Evolutionary conservation across 2,113 vertebrate species (phyloP), one percentile per base, ranked within the genome.

Genomic region (Merops nubicus): DNA sequence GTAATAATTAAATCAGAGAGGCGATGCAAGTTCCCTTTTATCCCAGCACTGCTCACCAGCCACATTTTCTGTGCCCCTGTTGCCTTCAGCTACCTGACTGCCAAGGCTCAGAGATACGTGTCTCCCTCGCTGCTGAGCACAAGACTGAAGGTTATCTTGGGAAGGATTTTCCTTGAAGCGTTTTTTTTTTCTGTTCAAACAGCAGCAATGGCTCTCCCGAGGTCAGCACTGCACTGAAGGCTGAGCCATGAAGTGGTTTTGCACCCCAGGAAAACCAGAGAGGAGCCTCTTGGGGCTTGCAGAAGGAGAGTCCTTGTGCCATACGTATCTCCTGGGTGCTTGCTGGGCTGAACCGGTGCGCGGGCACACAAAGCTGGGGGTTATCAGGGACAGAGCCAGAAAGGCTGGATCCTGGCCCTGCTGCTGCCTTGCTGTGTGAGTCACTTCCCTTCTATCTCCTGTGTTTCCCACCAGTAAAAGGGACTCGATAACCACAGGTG

Each of bases 391-490:
- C 74, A 28, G 79, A 60, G 51, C 19, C 50, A 53, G 82, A 7
- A 12, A 16, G 68, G 73, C 13, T 17, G 67, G 85, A 36, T 87
- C 87, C 79, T 47, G 81, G 88, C 77, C 4, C 15, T 34, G 85
- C 84, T 36, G 31, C 70, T 54, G 76, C 82, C 57, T n/a, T 6
- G 0, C 65, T 1, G 17, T 1, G 6, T 93, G 95, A 96, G 83
- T 95, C 93, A 96, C 84, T 92, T 74, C 95, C 96, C 79, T 29
- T 26, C 85, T 59, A 36, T 91, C 93, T 51, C 48, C 0, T 5
- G 31, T 47, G 0, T 65, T 94, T 94, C 91, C 89, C 95, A 65
- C 47, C 3, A 69, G 68, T 53, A 48, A 67, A 77, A 65, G 0
- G 6, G 79, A 18, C 8, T 45, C 4, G 89, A 89, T 89, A 81